phyloP scores from a whole-genome alignment of 2,888 invertebrate genomes.

The Rhagonycha fulva region DNA sequence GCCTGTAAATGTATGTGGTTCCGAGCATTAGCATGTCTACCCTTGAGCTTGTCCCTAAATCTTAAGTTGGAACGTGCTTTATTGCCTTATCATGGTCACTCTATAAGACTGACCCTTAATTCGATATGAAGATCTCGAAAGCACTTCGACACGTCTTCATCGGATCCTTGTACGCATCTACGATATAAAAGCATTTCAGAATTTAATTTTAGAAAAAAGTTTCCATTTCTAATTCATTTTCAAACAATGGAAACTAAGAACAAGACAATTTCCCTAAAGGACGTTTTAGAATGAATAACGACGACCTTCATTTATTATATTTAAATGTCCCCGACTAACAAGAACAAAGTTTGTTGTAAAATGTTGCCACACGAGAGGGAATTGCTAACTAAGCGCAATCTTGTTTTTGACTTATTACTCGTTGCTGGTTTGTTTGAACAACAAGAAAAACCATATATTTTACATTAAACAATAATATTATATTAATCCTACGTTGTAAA shows the following conservation, averaged over 20 bases:
- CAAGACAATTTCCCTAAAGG: constrained; percentile 21
- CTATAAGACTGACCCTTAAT: constrained; percentile 27
- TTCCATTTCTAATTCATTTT: neutral
- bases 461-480: neutral
- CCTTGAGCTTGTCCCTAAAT: constrained; percentile 33
- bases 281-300: constrained; percentile 27
- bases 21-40: constrained; percentile 33
- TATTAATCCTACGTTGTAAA: neutral
- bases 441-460: neutral
- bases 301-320: constrained; percentile 27
- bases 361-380: constrained; percentile 24
- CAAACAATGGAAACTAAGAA: neutral
- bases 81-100: constrained; percentile 23
- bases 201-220: neutral
- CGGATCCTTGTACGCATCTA: neutral
- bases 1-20: constrained; percentile 23
- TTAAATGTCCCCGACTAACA: constrained; percentile 30
- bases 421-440: constrained; percentile 4
- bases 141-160: neutral
- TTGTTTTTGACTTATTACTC: constrained; percentile 28
- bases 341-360: constrained; percentile 27
- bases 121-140: constrained; percentile 2
- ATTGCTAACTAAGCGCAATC: constrained; percentile 29
- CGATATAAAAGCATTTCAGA: neutral
- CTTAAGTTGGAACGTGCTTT: constrained; percentile 33